phyloP scores from a whole-genome alignment of 2,113 vertebrate genomes.

The Fregetta grallaria region DNA sequence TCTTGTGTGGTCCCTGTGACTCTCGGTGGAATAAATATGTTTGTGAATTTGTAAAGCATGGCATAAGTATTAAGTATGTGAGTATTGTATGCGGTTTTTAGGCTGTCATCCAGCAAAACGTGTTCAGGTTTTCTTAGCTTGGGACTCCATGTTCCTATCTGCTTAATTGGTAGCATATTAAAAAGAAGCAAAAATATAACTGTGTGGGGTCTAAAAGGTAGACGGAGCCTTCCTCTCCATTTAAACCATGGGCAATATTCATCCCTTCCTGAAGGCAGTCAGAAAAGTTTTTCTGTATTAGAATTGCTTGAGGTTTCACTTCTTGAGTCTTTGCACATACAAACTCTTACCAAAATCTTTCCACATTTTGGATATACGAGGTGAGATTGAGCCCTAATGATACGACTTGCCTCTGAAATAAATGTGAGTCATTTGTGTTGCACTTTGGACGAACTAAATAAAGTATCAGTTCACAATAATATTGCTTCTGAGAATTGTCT shows the following conservation, averaged over 20 bases:
- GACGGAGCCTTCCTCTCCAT: neutral
- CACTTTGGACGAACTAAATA: neutral
- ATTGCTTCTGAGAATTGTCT: neutral
- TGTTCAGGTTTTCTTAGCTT: neutral
- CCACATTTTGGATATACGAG: neutral
- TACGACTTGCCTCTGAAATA: neutral
- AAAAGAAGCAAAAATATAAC: neutral
- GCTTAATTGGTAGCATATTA: neutral
- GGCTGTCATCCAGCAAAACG: neutral
- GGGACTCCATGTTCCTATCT: neutral
- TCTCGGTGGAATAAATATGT: neutral
- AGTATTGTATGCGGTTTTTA: neutral
- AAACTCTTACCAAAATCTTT: neutral
- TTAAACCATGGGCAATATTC: neutral
- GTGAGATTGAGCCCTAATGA: neutral
- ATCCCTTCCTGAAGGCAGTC: neutral
- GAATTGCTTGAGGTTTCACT: neutral
- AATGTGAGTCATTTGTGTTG: neutral
- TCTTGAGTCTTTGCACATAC: neutral
- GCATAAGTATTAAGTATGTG: neutral
- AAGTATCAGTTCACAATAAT: neutral
- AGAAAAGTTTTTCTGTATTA: neutral
- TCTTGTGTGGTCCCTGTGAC: neutral
- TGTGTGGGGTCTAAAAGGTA: neutral
- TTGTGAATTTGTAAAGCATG: neutral